These are phyloP conservation scores for Nasonia oneida DNA, from an alignment of 2,888 invertebrate species.

Conservation along the genomic window DNA sequence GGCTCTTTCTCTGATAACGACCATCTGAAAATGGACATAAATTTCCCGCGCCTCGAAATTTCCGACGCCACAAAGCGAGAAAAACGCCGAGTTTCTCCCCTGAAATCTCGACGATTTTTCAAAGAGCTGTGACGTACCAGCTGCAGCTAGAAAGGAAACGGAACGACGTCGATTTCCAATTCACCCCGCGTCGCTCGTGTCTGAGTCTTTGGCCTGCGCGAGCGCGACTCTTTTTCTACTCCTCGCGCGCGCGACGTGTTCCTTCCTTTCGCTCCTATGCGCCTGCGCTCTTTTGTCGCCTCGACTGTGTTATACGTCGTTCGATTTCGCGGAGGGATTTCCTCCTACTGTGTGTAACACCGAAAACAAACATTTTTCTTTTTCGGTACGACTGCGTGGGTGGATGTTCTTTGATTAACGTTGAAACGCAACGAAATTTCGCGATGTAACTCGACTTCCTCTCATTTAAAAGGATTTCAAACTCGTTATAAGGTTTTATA, in stretches of 20 bases:
- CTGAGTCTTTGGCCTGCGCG: conserved; percentile 61
- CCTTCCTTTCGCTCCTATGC: conserved; percentile 11
- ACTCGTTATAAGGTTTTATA: conserved; percentile 60
- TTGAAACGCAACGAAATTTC: not conserved
- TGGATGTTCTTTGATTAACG: not conserved
- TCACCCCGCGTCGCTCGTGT: conserved; percentile 64
- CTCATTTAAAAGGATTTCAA: conserved; percentile 50
- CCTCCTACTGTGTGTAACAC: not conserved
- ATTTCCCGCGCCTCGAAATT: conserved; percentile 64
- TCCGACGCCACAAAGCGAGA: conserved; percentile 43
- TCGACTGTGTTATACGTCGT: not conserved
- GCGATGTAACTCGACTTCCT: conserved; percentile 18
- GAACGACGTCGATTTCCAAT: conserved; percentile 67
- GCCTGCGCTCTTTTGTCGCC: not conserved
- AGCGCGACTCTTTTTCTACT: conserved; percentile 10
- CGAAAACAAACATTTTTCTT: conserved; percentile 48
- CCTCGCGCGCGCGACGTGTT: not conserved
- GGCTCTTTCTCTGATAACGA: conserved; percentile 19
- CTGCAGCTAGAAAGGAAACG: conserved; percentile 62
- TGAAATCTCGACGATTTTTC: conserved; percentile 68
- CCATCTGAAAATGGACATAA: conserved; percentile 68
- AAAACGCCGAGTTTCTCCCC: conserved; percentile 49
- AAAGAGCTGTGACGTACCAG: conserved; percentile 63
- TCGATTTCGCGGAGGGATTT: conserved; percentile 16
- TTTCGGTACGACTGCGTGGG: not conserved